phyloP scores from a whole-genome alignment of 2,888 invertebrate species.

The Meganola albula region DNA sequence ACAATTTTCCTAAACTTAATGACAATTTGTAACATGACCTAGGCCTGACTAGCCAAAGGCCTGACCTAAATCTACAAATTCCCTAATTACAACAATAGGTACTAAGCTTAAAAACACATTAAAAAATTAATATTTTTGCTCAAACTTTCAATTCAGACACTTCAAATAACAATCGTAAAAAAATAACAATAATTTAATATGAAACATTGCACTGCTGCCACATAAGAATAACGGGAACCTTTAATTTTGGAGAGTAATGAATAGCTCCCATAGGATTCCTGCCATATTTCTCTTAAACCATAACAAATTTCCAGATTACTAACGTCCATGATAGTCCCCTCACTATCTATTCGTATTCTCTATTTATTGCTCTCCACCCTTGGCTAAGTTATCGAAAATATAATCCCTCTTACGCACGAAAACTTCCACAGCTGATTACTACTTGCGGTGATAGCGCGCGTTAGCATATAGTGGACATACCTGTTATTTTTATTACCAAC shows the following conservation, averaged over 20 bases:
- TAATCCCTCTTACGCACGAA: slow-evolving; percentile 72
- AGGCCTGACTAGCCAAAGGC: too few relatives aligned
- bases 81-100: too few relatives aligned
- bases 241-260: slow-evolving; percentile 39
- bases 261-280: slow-evolving; percentile 57
- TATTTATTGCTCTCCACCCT: slow-evolving; percentile 71
- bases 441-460: slow-evolving; percentile 55
- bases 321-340: slow-evolving; percentile 43
- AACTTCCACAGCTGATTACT: slow-evolving; percentile 73
- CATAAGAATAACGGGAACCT: slow-evolving; percentile 20
- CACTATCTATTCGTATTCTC: slow-evolving; percentile 54
- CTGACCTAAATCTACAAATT: too few relatives aligned
- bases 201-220: slow-evolving; percentile 26
- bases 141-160: too few relatives aligned
- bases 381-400: slow-evolving; percentile 74
- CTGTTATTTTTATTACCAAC: too few relatives aligned
- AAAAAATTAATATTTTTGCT: too few relatives aligned
- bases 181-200: too few relatives aligned
- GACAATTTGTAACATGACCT: too few relatives aligned
- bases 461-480: slow-evolving; percentile 39
- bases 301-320: slow-evolving; percentile 74
- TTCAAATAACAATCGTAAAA: too few relatives aligned
- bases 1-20: too few relatives aligned
- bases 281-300: slow-evolving; percentile 65
- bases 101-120: too few relatives aligned